phyloP scores from a whole-genome alignment of 2,113 vertebrate genomes.

The human (Homo sapiens) region DNA sequence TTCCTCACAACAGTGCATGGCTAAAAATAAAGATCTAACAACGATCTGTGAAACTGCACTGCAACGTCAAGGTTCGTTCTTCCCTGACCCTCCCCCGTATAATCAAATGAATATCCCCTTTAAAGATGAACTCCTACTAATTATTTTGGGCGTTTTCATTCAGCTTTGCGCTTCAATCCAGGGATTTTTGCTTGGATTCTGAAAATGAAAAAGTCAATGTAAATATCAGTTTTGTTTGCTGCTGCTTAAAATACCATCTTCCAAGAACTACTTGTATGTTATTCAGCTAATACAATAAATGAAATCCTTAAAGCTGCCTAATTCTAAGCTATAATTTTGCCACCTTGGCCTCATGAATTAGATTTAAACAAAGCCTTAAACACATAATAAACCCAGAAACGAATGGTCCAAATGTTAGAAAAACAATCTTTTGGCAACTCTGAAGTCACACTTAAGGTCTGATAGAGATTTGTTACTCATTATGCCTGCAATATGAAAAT shows the following conservation, averaged over 20 bases:
- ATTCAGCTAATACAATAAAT: not conserved
- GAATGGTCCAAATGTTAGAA: not conserved
- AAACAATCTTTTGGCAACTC: not conserved
- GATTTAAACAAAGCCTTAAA: constrained; percentile 25
- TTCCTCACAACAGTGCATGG: constrained; percentile 87
- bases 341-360: not conserved
- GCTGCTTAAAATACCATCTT: not conserved
- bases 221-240: constrained; percentile 3
- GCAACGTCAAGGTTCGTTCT: constrained; percentile 86
- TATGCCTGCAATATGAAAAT: not conserved
- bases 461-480: not conserved
- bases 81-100: constrained; percentile 83
- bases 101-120: constrained; percentile 83
- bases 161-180: constrained; percentile 95
- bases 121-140: constrained; percentile 80
- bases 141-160: constrained; percentile 85
- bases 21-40: constrained; percentile 90
- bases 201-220: constrained; percentile 57
- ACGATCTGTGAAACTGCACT: constrained; percentile 90
- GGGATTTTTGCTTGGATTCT: constrained; percentile 97
- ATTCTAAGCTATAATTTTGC: not conserved
- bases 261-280: not conserved
- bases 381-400: not conserved
- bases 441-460: not conserved
- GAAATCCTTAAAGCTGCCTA: not conserved